Percentiles rank a stretch among this genome's conserved stretches.
Evolutionary conservation across 2,888 invertebrate species (phyloP).

Genomic region (Cephus nigrinus): DNA sequence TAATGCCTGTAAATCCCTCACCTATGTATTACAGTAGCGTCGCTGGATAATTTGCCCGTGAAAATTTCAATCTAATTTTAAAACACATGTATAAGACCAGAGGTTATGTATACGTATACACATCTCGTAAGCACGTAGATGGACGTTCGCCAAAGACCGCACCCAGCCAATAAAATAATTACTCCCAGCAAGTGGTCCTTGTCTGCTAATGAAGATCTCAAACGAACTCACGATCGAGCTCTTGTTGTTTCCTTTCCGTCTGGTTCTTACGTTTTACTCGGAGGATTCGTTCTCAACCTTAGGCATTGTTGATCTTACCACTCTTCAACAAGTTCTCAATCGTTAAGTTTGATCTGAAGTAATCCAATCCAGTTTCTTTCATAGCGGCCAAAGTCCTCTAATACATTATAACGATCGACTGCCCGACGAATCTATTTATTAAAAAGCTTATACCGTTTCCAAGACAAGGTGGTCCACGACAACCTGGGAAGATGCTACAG

Average conservation of each 20-base stretch:
- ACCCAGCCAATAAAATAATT: conserved; percentile 28
- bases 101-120: background rate
- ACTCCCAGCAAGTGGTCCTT: conserved; percentile 33
- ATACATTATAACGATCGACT: background rate
- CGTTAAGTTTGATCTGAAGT: background rate
- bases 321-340: background rate
- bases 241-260: background rate
- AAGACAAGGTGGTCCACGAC: background rate
- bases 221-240: conserved; percentile 24
- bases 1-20: background rate
- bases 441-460: background rate
- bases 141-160: background rate
- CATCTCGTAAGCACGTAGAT: background rate
- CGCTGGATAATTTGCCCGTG: background rate
- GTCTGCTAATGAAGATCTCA: conserved; percentile 43
- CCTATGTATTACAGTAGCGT: background rate
- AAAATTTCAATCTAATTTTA: background rate
- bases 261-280: background rate
- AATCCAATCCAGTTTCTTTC: background rate
- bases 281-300: background rate
- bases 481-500: background rate
- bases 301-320: background rate
- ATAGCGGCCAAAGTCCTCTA: background rate
- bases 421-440: background rate
- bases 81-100: background rate